These are phyloP conservation scores for Ptychadena robeensis DNA, from an alignment of 2,797 vertebrate species.

Conservation along the genomic window DNA sequence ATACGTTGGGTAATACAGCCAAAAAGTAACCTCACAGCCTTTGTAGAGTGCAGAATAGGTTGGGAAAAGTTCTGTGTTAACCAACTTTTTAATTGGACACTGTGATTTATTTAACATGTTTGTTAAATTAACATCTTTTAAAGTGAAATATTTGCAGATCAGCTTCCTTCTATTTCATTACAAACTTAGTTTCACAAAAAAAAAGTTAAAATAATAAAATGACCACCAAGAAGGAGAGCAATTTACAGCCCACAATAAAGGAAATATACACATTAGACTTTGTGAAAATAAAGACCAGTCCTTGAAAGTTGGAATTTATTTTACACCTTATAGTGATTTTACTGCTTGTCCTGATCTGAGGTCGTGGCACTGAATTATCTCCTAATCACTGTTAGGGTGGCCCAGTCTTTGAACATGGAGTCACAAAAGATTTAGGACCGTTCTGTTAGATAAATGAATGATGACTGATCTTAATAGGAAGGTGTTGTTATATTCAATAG, in stretches of 20 bases:
- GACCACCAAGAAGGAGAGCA: slow-evolving; percentile 49
- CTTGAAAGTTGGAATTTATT: slow-evolving; percentile 30
- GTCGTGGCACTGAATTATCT: slow-evolving; percentile 27
- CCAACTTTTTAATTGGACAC: slow-evolving; percentile 28
- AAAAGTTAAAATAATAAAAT: slow-evolving; percentile 16
- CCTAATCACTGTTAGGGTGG: slow-evolving; percentile 4
- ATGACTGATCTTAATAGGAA: neutral
- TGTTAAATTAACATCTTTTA: slow-evolving; percentile 47
- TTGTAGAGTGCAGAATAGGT: slow-evolving; percentile 2
- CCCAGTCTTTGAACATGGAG: neutral
- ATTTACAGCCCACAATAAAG: slow-evolving; percentile 31
- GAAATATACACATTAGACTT: slow-evolving; percentile 40
- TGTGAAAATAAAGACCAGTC: neutral
- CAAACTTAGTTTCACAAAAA: slow-evolving; percentile 8
- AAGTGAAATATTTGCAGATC: slow-evolving; percentile 18
- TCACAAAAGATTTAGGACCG: neutral
- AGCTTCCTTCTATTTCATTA: slow-evolving; percentile 43
- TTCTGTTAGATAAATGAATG: too few relatives aligned
- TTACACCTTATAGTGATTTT: slow-evolving; percentile 29
- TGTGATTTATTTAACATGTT: slow-evolving; percentile 52
- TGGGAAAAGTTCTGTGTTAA: slow-evolving; percentile 23
- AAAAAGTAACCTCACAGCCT: slow-evolving; percentile 13
- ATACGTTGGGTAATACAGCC: slow-evolving; percentile 22
- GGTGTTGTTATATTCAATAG: too few relatives aligned
- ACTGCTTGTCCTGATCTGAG: neutral